Evolutionary conservation across 2,888 invertebrate genomes (phyloP), one percentile per base, ranked within the genome.

Genomic region (Lamellibrachia satsuma): DNA sequence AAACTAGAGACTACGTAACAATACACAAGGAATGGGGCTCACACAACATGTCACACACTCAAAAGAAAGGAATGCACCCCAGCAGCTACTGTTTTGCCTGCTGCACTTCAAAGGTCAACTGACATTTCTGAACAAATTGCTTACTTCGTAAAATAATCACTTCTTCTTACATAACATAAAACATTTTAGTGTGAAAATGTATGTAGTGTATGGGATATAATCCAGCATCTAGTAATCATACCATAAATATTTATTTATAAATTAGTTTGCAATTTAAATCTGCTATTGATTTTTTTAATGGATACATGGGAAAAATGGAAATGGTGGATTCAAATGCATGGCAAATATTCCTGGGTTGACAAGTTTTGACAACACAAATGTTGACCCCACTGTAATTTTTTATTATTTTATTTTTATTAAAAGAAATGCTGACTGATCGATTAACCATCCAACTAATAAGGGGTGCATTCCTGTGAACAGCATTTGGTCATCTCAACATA

Each of bases 21-120:
- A 92, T 92, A 52, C 92, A 92, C 90, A 51, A 75, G 75, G 75
- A 75, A 15, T 75, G 75, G 75, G 39, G 75, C n/a, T 75, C 22
- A 75, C 22, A 75, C 75, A 15, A 75, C 75, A 75, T 75, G 75
- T n/a, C 15, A 75, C 75, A 75, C 15, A 75, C 75, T 75, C 22
- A 75, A 39, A 39, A 39, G 39, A 39, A 39, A 11, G 22, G 75
- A 75, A 75, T 6, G 22, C 75, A 75, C 75, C 75, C 75, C 75
- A 75, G 22, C 57, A 57, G 75, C 22, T n/a, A 75, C 75, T 22
- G 22, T 75, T 39, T 39, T 39, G 39, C 39, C 75, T 75, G 22
- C 22, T 22, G 75, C 75, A 75, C 75, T 75, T n/a, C 1, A 22
- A 22, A 15, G 75, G 75, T 4, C n/a, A 22, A 75, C 22, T 22